Evolutionary conservation across 2,888 invertebrate genomes (phyloP), one percentile per base, ranked within the genome.

Genomic region (Apotomis betuletana): DNA sequence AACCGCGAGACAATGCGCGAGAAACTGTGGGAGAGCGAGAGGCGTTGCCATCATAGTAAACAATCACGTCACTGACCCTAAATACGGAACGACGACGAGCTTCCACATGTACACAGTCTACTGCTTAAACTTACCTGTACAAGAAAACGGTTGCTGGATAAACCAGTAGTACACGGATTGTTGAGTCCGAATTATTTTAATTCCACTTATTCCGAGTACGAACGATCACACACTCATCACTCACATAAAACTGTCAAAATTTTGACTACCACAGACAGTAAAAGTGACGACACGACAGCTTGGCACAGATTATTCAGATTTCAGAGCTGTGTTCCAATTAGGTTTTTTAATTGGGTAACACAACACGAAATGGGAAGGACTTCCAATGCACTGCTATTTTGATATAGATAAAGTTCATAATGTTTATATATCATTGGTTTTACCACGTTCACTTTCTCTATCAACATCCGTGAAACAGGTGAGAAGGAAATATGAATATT

Each of bases 31-130:
- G 90, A 92, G 88, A 87, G 81, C 81, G 81, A 87, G 90, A 94
- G 94, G 94, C 94, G 94, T 93, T 94, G 92, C 91, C 94, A 88
- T 91, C 87, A 86, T 92, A 89, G 90, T 93, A 93, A 93, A 93
- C 93, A 93, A 91, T 92, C 91, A 91, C 92, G 93, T 93, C 93
- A 93, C 87, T 90, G 85, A 87, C 87, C 86, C 85, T 83, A 84
- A 83, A 86, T 83, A 85, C 79, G 78, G 80, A 75, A 78, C 77
- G 75, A 73, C 74, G 74, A 72, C 67, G 51, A 57, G 60, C 59
- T 55, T 63, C 58, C 57, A 44, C 52, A 51, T n/a, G 5, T 58
- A 60, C n/a, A 44, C 41, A 44, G 52, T 13, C n/a, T 13, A 54
- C 57, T 36, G 57, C 61, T 46, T 52, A 59, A 74, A 87, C 89